Conservation (phyloP, 2,113 vertebrate species). For the Empidonax traillii region DNA sequence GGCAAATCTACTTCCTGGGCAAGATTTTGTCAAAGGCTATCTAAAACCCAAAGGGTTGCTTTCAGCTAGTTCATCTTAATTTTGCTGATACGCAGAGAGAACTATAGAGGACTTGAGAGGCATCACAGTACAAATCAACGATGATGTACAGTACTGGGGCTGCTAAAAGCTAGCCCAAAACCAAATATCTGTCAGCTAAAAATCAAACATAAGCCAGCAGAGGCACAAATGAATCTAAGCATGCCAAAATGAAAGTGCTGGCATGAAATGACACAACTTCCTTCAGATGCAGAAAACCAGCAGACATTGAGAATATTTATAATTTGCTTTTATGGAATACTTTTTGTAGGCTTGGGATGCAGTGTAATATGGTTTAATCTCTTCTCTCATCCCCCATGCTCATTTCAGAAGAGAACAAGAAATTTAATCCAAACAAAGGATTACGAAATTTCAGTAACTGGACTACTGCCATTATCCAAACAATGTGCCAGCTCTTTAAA, state of each 20-base stretch:
- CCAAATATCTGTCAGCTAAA: conserved; percentile 8
- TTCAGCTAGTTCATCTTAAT: not conserved
- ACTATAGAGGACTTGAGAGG: not conserved
- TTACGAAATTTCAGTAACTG: conserved; percentile 60
- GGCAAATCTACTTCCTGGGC: not conserved
- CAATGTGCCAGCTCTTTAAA: conserved; percentile 35
- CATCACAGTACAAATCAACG: not conserved
- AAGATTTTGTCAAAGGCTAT: not conserved
- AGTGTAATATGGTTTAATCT: conserved; percentile 23
- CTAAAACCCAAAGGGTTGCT: not conserved
- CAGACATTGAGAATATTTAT: not conserved
- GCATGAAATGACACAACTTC: not conserved
- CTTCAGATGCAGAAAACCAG: not conserved
- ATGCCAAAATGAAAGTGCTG: not conserved
- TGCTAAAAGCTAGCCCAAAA: conserved; percentile 1
- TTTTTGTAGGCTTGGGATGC: not conserved
- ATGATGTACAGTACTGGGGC: not conserved
- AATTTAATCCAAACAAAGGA: conserved; percentile 58
- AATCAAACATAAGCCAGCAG: not conserved
- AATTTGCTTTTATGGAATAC: not conserved
- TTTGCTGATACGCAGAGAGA: not conserved
- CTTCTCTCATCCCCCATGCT: conserved; percentile 8
- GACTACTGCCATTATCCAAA: conserved; percentile 13
- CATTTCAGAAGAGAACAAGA: conserved; percentile 47
- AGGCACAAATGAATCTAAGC: not conserved